These are phyloP conservation scores for Theropithecus gelada DNA, from an alignment of 2,113 vertebrate species.

Conservation along the genomic window DNA sequence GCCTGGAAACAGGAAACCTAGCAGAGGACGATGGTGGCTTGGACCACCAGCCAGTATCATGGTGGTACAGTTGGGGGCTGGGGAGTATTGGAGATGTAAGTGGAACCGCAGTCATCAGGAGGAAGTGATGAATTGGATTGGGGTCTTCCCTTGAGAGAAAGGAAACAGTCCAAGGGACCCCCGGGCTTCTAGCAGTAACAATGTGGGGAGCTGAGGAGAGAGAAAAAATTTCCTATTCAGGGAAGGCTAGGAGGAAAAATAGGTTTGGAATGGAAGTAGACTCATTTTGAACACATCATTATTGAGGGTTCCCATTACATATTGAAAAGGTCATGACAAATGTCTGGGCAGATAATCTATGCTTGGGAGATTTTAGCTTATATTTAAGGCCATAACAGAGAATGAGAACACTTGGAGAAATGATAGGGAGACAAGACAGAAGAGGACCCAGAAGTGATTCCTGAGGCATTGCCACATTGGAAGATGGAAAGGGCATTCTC, in stretches of 20 bases:
- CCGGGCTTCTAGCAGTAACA: no score
- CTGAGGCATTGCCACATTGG: not conserved
- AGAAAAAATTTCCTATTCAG: not conserved
- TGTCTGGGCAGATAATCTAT: not conserved
- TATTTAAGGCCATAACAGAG: not conserved
- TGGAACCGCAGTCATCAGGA: not conserved
- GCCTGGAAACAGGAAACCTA: no score
- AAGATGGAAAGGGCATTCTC: not conserved
- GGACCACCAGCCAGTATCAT: not conserved
- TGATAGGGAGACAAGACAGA: not conserved
- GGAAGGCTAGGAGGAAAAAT: no score
- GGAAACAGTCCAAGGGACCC: not conserved
- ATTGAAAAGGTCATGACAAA: not conserved
- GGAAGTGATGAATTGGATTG: not conserved
- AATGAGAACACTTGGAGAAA: not conserved
- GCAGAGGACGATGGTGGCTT: not conserved
- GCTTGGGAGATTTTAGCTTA: not conserved
- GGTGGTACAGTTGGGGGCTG: no score
- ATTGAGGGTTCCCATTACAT: not conserved
- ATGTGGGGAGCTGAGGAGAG: not conserved
- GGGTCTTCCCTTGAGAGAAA: not conserved
- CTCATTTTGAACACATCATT: not conserved
- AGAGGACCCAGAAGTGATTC: not conserved
- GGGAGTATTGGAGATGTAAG: accelerated
- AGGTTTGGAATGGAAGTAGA: not conserved